These are phyloP conservation scores for Sinonovacula constricta DNA, from an alignment of 1,140 invertebrate genomes.

Conservation along the genomic window DNA sequence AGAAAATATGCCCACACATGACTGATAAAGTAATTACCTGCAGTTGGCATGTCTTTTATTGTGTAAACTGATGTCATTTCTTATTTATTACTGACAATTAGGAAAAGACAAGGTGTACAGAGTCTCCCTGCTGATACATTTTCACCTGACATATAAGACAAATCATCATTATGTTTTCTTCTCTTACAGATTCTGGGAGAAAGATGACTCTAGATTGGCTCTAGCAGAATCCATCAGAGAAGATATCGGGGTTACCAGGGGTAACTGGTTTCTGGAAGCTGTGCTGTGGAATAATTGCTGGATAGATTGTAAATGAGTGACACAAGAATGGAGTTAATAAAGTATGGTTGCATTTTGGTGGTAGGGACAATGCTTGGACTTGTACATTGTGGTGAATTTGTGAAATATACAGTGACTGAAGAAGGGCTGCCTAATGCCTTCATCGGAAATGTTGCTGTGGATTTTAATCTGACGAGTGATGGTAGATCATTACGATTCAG, in stretches of 20 bases:
- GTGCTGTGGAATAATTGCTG: neutral
- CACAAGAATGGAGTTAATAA: slow-evolving; percentile 24
- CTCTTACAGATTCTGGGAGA: too few species aligned
- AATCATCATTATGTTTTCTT: too few species aligned
- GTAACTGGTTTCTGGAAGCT: neutral
- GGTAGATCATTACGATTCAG: slow-evolving; percentile 42
- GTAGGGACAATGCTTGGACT: slow-evolving; percentile 4
- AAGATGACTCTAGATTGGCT: too few species aligned
- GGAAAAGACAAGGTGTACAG: too few species aligned
- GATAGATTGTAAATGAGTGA: too few species aligned
- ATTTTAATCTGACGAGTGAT: slow-evolving; percentile 45
- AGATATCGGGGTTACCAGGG: neutral
- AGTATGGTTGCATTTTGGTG: neutral
- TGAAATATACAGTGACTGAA: slow-evolving; percentile 23
- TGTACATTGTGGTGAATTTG: neutral
- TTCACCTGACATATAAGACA: too few species aligned
- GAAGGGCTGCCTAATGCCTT: slow-evolving; percentile 17
- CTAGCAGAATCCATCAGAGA: neutral
- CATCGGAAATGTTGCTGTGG: slow-evolving; percentile 44
- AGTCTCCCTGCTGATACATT: too few species aligned
- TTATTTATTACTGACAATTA: too few species aligned
- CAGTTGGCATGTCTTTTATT: too few species aligned
- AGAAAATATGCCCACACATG: too few species aligned
- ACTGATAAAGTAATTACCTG: too few species aligned
- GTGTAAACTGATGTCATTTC: too few species aligned